Percentiles rank a stretch among this genome's conserved stretches.
These are phyloP conservation scores for Lycaon pictus DNA, from an alignment of 2,113 vertebrate genomes.

Conservation along the genomic window DNA sequence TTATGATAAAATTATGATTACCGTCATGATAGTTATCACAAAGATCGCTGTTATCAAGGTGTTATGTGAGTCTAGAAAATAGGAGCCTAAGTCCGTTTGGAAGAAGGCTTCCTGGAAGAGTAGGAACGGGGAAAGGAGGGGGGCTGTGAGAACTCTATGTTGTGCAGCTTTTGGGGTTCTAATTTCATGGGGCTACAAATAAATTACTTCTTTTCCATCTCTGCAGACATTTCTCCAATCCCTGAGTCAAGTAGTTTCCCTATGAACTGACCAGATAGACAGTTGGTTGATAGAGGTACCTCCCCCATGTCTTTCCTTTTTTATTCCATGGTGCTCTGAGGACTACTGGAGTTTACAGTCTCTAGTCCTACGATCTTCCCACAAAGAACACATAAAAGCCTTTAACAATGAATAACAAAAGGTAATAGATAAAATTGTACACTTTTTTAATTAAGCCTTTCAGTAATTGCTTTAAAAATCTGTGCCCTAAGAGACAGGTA, in stretches of 20 bases:
- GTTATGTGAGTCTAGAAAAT: neutral
- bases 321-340: neutral
- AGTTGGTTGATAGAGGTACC: neutral
- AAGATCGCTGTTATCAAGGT: neutral
- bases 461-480: constrained; percentile 54
- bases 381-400: neutral
- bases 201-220: neutral
- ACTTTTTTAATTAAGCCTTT: constrained; percentile 60
- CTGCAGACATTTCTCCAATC: neutral
- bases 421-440: constrained; percentile 14
- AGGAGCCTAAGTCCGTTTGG: neutral
- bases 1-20: neutral
- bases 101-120: neutral
- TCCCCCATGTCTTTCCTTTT: neutral
- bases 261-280: neutral
- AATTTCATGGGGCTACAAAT: neutral
- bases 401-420: constrained; percentile 47
- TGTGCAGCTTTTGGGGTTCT: neutral
- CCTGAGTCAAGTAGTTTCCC: neutral
- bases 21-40: neutral
- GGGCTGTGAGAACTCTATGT: neutral
- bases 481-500: neutral
- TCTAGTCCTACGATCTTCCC: neutral
- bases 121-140: neutral
- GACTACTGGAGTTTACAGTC: neutral